Conservation (phyloP, 1,140 invertebrate genomes). For the Tenebrio molitor region DNA sequence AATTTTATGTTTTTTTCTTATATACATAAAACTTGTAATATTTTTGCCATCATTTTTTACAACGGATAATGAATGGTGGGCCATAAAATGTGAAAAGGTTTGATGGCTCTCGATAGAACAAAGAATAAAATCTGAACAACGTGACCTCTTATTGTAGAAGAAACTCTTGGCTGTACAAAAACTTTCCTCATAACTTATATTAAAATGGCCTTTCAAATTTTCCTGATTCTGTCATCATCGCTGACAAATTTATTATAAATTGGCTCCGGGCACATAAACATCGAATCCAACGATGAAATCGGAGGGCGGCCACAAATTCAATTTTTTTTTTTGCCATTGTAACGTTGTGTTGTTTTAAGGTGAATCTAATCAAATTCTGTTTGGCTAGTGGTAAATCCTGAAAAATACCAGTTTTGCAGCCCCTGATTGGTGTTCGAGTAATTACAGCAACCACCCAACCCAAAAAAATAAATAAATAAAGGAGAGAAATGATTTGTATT, state of each 20-base stretch:
- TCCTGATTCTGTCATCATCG: constrained; percentile 36
- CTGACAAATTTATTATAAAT: constrained; percentile 37
- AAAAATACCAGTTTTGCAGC: too few relatives aligned
- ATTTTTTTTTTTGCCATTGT: too few relatives aligned
- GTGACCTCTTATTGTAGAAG: constrained; percentile 31
- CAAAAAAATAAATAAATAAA: too few relatives aligned
- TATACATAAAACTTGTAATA: constrained; percentile 17
- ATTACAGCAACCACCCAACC: too few relatives aligned
- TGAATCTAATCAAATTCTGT: too few relatives aligned
- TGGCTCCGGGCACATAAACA: constrained; percentile 3
- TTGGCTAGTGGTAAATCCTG: too few relatives aligned
- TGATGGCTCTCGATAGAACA: constrained; percentile 34
- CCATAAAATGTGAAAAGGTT: constrained; percentile 31
- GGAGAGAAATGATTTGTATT: too few relatives aligned
- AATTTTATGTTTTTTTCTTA: neutral
- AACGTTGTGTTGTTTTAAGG: too few relatives aligned
- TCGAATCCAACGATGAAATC: too few relatives aligned
- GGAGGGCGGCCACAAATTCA: too few relatives aligned
- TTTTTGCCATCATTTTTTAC: constrained; percentile 25
- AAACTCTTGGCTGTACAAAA: constrained; percentile 27
- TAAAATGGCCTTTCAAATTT: constrained; percentile 33
- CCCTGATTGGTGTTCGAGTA: too few relatives aligned
- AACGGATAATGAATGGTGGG: constrained; percentile 24
- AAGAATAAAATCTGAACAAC: constrained; percentile 39
- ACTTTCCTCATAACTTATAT: constrained; percentile 34